Conservation (phyloP, 1,140 invertebrate species). For the Babylonia areolata region DNA sequence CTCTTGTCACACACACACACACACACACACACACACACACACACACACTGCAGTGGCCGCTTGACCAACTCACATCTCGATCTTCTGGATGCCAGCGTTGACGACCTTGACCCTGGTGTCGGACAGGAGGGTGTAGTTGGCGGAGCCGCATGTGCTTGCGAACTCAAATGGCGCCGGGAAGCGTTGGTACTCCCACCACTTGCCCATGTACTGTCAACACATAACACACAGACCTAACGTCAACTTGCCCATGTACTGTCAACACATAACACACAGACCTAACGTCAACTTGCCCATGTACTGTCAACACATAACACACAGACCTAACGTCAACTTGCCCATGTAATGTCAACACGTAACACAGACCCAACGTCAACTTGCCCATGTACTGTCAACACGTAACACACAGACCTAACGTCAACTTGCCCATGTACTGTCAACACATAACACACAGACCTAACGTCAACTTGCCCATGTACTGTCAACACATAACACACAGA, state of each 20-base stretch:
- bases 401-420: too few species aligned
- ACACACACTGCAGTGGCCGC: too few species aligned
- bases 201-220: constrained; percentile 4
- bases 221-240: not conserved
- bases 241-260: too few species aligned
- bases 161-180: constrained; percentile 20
- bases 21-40: not conserved
- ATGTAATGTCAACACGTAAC: too few species aligned
- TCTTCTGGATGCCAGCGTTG: constrained; percentile 25
- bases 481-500: too few species aligned
- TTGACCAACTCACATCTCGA: constrained; percentile 8
- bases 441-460: too few species aligned
- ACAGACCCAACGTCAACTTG: too few species aligned
- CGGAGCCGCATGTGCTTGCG: not conserved
- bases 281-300: not conserved
- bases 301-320: not conserved
- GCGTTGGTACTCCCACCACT: constrained; percentile 23
- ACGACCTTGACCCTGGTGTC: not conserved
- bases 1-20: not conserved
- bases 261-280: too few species aligned
- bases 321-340: too few species aligned
- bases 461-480: too few species aligned
- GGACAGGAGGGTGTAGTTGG: not conserved
- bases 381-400: too few species aligned
- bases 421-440: too few species aligned